Evolutionary conservation across 2,113 vertebrate genomes (phyloP), one percentile per base, ranked within the genome.

Genomic region (Pandion haliaetus): DNA sequence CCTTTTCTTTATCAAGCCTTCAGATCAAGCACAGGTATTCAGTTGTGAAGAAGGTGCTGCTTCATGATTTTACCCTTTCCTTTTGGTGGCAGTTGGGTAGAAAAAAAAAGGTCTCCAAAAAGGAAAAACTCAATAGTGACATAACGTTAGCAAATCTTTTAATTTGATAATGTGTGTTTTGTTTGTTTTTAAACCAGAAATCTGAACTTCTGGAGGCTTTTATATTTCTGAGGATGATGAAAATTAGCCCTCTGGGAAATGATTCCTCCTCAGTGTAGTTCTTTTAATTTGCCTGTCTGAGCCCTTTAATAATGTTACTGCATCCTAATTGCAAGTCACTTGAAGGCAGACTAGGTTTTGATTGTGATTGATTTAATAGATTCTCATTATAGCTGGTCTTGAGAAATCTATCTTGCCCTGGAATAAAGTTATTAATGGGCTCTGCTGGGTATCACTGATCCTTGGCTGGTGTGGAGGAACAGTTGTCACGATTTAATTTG

Each of bases 361-460:
- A 88, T 89, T 72, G 77, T 88, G 83, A 92, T 52, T 96, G 96
- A 94, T 95, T 93, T 95, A 89, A 96, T n/a, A 57, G 61, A 47
- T 74, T 8, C 24, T 83, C 28, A 9, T 13, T 90, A 66, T 69
- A 67, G 34, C 71, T 83, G 74, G 44, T 49, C 76, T 87, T 57
- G 42, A 91, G 77, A 89, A 93, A 62, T 47, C 18, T 85, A 5
- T 86, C 59, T 78, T 50, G 18, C 47, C 38, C 45, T 11, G 24
- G 26, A 86, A 45, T 80, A 31, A 62, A 61, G 36, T n/a, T 44
- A 38, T 62, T 66, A 19, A 42, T 79, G 82, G 70, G 23, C 24
- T 55, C 23, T 65, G 31, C 36, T 86, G 26, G 45, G 24, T 58
- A 34, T 57, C 82, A 82, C 45, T 67, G 49, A 26, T 93, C n/a